Percentiles rank a stretch among this genome's conserved stretches.
phyloP scores from a whole-genome alignment of 2,888 invertebrate genomes.

The Eumacrocentrus americanus region DNA sequence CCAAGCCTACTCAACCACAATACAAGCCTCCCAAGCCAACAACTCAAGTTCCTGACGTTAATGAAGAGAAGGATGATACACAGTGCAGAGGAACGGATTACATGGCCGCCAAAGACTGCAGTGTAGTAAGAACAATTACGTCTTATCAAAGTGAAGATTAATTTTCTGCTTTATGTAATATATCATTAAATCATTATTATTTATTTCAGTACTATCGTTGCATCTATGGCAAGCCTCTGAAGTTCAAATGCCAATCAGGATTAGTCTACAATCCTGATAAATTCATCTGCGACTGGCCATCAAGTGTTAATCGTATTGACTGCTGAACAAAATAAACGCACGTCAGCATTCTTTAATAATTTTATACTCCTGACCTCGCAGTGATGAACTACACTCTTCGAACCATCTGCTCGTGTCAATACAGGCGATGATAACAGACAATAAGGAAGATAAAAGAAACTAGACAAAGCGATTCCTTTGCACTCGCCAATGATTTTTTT shows the following conservation, averaged over 20 bases:
- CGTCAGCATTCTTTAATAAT: not conserved
- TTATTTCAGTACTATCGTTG: conserved; percentile 80
- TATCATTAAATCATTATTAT: not conserved
- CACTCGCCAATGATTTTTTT: no score
- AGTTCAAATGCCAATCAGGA: conserved; percentile 76
- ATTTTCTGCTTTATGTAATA: conserved; percentile 5
- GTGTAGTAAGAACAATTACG: conserved; percentile 62
- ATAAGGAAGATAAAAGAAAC: no score
- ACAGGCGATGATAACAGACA: not conserved
- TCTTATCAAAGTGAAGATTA: not conserved
- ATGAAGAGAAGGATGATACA: conserved; percentile 54
- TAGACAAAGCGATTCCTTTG: no score
- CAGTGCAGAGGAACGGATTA: conserved; percentile 66
- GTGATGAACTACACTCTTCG: not conserved
- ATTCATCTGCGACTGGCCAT: conserved; percentile 83
- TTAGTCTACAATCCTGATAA: conserved; percentile 76
- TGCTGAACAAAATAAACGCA: conserved; percentile 53
- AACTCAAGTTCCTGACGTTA: conserved; percentile 53
- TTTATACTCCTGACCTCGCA: not conserved
- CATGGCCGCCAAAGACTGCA: conserved; percentile 67
- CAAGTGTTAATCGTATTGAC: conserved; percentile 70
- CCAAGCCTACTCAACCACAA: conserved; percentile 37
- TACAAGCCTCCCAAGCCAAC: conserved; percentile 26
- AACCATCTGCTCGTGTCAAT: no score
- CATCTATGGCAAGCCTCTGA: conserved; percentile 76